Percentiles rank a stretch among this genome's conserved stretches.
Evolutionary conservation across 1,140 invertebrate genomes (phyloP).

Genomic region (Acromyrmex heyeri): DNA sequence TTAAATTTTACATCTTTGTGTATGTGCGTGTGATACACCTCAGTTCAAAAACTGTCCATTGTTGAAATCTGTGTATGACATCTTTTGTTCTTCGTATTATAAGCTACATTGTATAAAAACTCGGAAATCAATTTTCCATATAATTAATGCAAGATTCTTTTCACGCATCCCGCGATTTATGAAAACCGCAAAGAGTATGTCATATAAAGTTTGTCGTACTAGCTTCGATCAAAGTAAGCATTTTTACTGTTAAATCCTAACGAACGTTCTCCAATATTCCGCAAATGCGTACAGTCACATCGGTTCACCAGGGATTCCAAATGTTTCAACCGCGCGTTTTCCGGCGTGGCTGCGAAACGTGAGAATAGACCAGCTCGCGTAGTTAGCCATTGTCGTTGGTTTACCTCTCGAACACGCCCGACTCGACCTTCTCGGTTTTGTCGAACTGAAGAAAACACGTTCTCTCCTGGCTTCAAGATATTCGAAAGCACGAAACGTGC

Average conservation of each 20-base stretch:
- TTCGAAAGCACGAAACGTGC: slow-evolving; percentile 57
- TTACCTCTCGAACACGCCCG: slow-evolving; percentile 29
- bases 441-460: slow-evolving; percentile 35
- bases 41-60: too few relatives aligned
- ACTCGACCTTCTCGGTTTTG: slow-evolving; percentile 23
- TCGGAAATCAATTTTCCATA: too few relatives aligned
- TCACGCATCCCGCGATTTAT: too few relatives aligned
- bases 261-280: neutral
- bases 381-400: neutral
- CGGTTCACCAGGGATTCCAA: neutral
- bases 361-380: slow-evolving; percentile 20
- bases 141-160: too few relatives aligned
- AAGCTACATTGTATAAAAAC: too few relatives aligned
- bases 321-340: neutral
- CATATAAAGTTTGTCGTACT: neutral
- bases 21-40: too few relatives aligned
- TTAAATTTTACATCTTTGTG: too few relatives aligned
- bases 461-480: slow-evolving; percentile 18
- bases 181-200: neutral
- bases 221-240: neutral
- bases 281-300: neutral
- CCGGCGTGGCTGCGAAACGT: neutral
- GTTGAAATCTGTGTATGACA: too few relatives aligned
- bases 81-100: too few relatives aligned
- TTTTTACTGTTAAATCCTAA: neutral